Conservation (phyloP, 1,140 invertebrate species). For the Hirudo medicinalis region DNA sequence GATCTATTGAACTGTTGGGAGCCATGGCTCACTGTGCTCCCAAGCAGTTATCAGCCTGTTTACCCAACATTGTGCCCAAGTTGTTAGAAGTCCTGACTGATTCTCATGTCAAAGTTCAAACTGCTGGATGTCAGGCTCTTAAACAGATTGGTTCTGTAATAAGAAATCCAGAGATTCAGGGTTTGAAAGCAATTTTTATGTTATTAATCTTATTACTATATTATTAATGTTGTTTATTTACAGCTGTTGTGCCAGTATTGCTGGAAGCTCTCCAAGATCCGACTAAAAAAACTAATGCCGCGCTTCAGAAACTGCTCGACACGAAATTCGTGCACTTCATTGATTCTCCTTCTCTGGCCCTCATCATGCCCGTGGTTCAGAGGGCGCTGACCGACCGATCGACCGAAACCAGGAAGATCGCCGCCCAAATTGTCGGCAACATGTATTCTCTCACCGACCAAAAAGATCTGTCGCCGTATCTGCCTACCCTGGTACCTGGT, state of each 20-base stretch:
- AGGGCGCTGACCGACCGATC: conserved; percentile 89
- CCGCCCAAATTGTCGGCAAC: conserved; percentile 93
- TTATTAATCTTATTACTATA: not conserved
- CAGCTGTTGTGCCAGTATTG: conserved; percentile 51
- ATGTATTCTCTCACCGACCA: conserved; percentile 99
- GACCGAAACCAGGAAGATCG: conserved; percentile 95
- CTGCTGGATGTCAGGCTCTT: conserved; percentile 82
- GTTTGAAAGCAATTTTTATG: conserved; percentile 35
- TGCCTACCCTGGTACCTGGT: conserved; percentile 90
- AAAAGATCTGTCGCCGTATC: conserved; percentile 89
- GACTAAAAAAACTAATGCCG: conserved; percentile 79
- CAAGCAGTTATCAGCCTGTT: conserved; percentile 88
- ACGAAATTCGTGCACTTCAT: conserved; percentile 99
- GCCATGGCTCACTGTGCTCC: conserved; percentile 88
- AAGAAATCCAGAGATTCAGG: conserved; percentile 94
- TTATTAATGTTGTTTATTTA: not conserved
- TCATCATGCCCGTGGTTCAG: conserved; percentile 98
- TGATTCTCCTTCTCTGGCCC: conserved; percentile 88
- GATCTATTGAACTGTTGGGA: conserved; percentile 86
- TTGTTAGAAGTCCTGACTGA: conserved; percentile 91
- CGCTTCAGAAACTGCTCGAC: conserved; percentile 78
- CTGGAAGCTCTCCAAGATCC: conserved; percentile 90
- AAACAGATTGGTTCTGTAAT: conserved; percentile 94
- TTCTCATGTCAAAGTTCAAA: conserved; percentile 95
- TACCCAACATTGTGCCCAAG: conserved; percentile 96